A percentile compares a stretch with the other conserved stretches of the same genome.
Evolutionary conservation across 1,140 invertebrate genomes (phyloP).

Genomic region (Brachionus paranguensis): DNA sequence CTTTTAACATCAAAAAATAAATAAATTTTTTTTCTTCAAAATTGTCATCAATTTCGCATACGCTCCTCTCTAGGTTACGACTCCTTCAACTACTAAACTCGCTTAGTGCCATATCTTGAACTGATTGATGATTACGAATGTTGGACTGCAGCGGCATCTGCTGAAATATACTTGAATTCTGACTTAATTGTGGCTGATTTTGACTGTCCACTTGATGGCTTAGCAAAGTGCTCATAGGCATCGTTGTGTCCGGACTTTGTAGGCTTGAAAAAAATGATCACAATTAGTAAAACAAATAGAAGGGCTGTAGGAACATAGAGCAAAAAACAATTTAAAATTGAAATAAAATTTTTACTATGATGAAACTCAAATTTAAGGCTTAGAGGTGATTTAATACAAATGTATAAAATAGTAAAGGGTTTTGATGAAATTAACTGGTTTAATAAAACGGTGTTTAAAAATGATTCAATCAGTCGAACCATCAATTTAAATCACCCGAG

Average conservation of each 20-base stretch:
- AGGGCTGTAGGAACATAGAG: neutral
- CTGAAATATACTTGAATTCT: constrained; percentile 6
- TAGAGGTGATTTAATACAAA: too few species aligned
- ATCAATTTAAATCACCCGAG: too few species aligned
- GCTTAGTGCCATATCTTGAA: neutral
- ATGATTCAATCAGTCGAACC: too few species aligned
- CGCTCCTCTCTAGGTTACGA: neutral
- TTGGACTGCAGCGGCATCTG: neutral
- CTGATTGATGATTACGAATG: neutral
- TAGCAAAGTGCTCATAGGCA: neutral
- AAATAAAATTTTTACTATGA: too few species aligned
- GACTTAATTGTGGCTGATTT: constrained; percentile 8
- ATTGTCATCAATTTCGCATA: neutral
- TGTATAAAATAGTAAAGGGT: too few species aligned
- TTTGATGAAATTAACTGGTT: too few species aligned
- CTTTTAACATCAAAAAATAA: neutral
- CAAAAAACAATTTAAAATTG: neutral
- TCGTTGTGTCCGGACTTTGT: neutral
- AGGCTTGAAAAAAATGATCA: neutral
- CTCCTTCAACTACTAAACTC: constrained; percentile 13
- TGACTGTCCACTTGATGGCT: neutral
- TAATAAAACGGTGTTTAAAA: too few species aligned
- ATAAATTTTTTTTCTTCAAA: neutral
- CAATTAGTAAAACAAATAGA: neutral
- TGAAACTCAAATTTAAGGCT: too few species aligned